Evolutionary conservation across 1,140 invertebrate genomes (phyloP).

Genomic region (Colletes gigas): DNA sequence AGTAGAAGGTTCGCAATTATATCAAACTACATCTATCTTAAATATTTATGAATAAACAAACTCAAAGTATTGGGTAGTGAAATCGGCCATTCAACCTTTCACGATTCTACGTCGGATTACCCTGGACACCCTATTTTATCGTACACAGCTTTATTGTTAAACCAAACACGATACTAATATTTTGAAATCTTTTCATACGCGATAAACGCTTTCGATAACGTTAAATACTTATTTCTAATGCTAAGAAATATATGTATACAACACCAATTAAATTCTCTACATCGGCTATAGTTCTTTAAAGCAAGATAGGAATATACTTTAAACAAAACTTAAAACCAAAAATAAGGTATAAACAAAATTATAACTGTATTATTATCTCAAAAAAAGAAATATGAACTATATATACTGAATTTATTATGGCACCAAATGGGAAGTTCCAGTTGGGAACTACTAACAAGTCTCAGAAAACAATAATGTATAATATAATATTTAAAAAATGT

Average conservation of each 20-base stretch:
- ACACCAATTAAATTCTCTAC: neutral
- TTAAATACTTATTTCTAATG: slow-evolving; percentile 5
- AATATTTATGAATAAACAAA: neutral
- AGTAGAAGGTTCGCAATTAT: neutral
- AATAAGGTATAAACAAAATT: neutral
- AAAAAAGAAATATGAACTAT: neutral
- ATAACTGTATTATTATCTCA: neutral
- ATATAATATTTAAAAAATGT: neutral
- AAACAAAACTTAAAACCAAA: neutral
- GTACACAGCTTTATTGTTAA: neutral
- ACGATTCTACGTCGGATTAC: slow-evolving; percentile 15
- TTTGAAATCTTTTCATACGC: neutral
- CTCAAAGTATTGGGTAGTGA: neutral
- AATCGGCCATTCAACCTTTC: neutral
- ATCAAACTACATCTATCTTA: neutral
- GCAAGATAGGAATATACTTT: neutral
- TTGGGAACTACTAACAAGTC: neutral
- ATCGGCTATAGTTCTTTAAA: neutral
- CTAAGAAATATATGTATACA: slow-evolving; percentile 28
- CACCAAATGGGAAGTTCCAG: neutral
- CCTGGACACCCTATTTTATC: slow-evolving; percentile 28
- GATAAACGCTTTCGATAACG: neutral
- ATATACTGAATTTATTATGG: slow-evolving; percentile 14
- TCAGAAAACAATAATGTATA: neutral
- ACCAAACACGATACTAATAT: neutral